phyloP scores from a whole-genome alignment of 2,888 invertebrate genomes.

The Plemyria rubiginata region DNA sequence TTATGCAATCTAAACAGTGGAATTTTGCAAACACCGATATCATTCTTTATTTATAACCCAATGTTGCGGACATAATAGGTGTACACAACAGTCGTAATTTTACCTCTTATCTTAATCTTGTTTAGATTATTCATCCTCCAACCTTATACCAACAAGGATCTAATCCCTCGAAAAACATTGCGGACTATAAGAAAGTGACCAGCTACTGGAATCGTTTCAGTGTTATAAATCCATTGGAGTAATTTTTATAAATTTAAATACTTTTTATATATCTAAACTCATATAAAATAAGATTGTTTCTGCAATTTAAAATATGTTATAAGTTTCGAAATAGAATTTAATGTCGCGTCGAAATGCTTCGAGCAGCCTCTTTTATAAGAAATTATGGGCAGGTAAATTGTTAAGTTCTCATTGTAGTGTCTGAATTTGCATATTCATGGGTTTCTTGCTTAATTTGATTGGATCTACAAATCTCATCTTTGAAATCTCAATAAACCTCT shows the following conservation, averaged over 20 bases:
- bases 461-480: background rate
- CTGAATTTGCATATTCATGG: background rate
- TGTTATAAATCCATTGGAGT: conserved; percentile 15
- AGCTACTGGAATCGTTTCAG: conserved; percentile 45
- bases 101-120: conserved; percentile 67
- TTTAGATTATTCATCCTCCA: conserved; percentile 61
- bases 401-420: background rate
- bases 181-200: conserved; percentile 62
- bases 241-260: background rate
- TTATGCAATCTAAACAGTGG: conserved; percentile 44
- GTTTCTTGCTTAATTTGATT: background rate
- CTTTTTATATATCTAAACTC: background rate
- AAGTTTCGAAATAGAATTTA: conserved; percentile 42
- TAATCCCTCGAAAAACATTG: conserved; percentile 63
- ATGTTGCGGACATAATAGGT: conserved; percentile 53
- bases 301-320: background rate
- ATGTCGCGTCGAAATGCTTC: conserved; percentile 66
- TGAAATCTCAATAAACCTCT: background rate
- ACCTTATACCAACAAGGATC: conserved; percentile 62
- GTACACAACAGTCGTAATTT: conserved; percentile 62
- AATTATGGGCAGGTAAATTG: conserved; percentile 69
- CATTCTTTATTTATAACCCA: conserved; percentile 62
- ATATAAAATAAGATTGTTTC: background rate
- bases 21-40: conserved; percentile 58
- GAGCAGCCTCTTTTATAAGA: conserved; percentile 76